Conservation (phyloP, 2,797 vertebrate species). For the Leptatherina wallacei region DNA sequence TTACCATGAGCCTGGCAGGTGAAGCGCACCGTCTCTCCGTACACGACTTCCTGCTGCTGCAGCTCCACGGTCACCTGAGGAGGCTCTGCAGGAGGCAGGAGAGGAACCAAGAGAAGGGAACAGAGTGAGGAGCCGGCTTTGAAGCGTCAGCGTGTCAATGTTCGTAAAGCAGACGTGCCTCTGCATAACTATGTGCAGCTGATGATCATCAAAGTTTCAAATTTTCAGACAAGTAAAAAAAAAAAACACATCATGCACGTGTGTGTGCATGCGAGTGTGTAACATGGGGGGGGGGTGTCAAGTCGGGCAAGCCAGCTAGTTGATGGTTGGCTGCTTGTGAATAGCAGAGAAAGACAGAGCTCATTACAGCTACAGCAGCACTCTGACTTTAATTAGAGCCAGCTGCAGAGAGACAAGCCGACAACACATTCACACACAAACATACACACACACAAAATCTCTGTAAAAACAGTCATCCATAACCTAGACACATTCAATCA, state of each 20-base stretch:
- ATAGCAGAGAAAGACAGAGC: conserved; percentile 72
- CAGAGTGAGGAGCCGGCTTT: background rate
- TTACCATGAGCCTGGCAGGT: conserved; percentile 91
- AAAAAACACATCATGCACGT: background rate
- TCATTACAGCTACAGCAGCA: conserved; percentile 80
- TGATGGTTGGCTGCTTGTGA: conserved; percentile 88
- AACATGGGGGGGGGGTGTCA: conserved; percentile 11
- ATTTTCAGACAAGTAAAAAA: conserved; percentile 1
- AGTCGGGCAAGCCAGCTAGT: conserved; percentile 68
- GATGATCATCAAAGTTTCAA: background rate
- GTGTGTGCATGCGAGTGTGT: conserved; percentile 17
- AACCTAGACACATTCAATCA: conserved; percentile 72
- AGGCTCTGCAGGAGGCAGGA: conserved; percentile 85
- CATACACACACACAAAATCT: conserved; percentile 65
- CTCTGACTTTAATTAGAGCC: conserved; percentile 81
- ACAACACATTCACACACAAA: conserved; percentile 59
- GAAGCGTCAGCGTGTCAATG: background rate
- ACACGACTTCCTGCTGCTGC: conserved; percentile 88
- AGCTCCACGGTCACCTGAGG: conserved; percentile 93
- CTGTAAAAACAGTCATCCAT: conserved; percentile 81
- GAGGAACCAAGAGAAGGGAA: too few species aligned
- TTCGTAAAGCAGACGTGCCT: background rate
- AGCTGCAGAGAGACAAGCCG: conserved; percentile 79
- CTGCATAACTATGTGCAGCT: background rate
- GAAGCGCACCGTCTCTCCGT: conserved; percentile 91